phyloP scores from a whole-genome alignment of 2,888 invertebrate genomes.

The Trichopria drosophilae region DNA sequence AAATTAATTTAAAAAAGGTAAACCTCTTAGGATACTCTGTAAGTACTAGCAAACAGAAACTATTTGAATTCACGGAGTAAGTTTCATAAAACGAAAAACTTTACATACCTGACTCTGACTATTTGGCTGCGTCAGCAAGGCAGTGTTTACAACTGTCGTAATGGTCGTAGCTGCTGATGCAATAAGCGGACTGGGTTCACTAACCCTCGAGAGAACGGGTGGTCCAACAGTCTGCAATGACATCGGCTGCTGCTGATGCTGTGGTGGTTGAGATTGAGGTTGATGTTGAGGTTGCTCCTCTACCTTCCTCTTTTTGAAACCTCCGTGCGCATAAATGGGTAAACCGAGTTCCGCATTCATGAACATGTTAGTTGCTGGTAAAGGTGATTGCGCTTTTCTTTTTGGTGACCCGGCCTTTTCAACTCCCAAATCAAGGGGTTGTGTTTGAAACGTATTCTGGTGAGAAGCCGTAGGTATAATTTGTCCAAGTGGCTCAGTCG shows the following conservation, averaged over 20 bases:
- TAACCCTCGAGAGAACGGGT: slow-evolving; percentile 62
- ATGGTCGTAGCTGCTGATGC: slow-evolving; percentile 72
- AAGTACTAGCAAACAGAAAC: too few relatives aligned
- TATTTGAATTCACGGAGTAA: too few relatives aligned
- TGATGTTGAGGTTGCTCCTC: slow-evolving; percentile 56
- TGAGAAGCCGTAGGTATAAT: slow-evolving; percentile 22
- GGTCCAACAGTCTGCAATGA: slow-evolving; percentile 53
- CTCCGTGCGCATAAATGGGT: too few relatives aligned
- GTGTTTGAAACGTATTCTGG: slow-evolving; percentile 69
- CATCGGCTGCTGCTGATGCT: slow-evolving; percentile 36
- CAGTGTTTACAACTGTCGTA: slow-evolving; percentile 70
- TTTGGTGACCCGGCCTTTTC: slow-evolving; percentile 62
- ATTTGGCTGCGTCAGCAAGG: slow-evolving; percentile 52
- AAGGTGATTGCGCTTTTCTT: slow-evolving; percentile 64
- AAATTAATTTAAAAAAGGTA: slow-evolving; percentile 22
- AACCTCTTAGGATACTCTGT: too few relatives aligned
- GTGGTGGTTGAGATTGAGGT: slow-evolving; percentile 24
- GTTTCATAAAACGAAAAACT: too few relatives aligned
- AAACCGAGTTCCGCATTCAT: too few relatives aligned
- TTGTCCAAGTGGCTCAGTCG: background rate
- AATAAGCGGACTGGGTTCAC: slow-evolving; percentile 71
- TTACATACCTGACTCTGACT: slow-evolving; percentile 45
- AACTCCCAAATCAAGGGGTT: slow-evolving; percentile 77
- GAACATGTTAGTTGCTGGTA: too few relatives aligned
- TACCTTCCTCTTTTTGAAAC: slow-evolving; percentile 66